Conservation (phyloP, 2,888 invertebrate species). For the Hybos culiciformis region DNA sequence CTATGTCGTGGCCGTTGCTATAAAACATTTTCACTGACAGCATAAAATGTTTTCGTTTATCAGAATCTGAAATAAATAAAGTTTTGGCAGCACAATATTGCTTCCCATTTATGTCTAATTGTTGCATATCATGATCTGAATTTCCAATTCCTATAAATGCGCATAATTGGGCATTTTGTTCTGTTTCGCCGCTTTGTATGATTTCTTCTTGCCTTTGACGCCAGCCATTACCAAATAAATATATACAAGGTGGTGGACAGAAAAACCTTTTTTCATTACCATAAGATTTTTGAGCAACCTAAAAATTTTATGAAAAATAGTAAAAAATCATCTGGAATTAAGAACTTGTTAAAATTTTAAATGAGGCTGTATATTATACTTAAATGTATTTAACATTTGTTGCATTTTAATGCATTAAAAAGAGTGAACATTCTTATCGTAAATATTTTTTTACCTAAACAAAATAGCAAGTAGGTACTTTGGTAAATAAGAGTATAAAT, state of each 20-base stretch:
- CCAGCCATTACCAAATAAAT: slow-evolving; percentile 98
- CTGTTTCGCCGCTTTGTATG: slow-evolving; percentile 76
- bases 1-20: slow-evolving; percentile 95
- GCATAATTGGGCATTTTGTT: slow-evolving; percentile 87
- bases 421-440: no score
- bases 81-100: slow-evolving; percentile 99
- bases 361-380: no score
- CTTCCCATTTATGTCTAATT: slow-evolving; percentile 93
- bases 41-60: slow-evolving; percentile 99
- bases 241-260: slow-evolving; percentile 98
- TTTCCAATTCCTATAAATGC: slow-evolving; percentile 98
- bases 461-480: no score
- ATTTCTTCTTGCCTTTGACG: slow-evolving; percentile 86
- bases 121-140: slow-evolving; percentile 98
- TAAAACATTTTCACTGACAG: slow-evolving; percentile 98
- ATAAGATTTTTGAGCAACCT: slow-evolving; percentile 97
- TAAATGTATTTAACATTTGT: no score
- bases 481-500: no score
- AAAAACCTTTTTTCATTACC: slow-evolving; percentile 99
- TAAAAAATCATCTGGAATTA: not conserved
- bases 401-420: no score
- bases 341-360: no score
- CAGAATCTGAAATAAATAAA: slow-evolving; percentile 96
- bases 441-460: no score
- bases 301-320: slow-evolving; percentile 8